Base-by-base conservation (phyloP, 1,140 invertebrate genomes). In the Myzus persicae region DNA sequence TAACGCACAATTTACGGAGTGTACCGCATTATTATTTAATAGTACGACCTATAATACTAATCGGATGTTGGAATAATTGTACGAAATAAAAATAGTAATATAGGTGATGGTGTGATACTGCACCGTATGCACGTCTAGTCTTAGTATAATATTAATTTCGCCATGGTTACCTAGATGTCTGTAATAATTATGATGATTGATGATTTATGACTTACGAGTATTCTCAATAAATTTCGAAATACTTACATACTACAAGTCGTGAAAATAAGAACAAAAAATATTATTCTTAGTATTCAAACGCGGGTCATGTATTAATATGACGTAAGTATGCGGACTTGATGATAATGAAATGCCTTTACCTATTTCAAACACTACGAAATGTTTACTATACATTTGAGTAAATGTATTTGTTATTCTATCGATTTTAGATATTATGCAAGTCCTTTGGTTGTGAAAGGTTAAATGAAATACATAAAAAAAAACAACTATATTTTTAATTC, bases 221-320 rank as follows among this genome's bases (percentile, higher is more conserved):
- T 76, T n/a, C 59, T 76, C 36, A n/a, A 76, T 76, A 76, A 76
- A 76, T 76, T 76, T n/a, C 59, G 36, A 76, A 76, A 36, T 76
- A 76, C 31, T 36, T 76, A 76, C 4, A 76, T 76, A 67, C 14
- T n/a, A n/a, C 36, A n/a, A 76, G 31, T n/a, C 18, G 4, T 76
- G 59, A 76, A 76, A 76, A 76, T 76, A n/a, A 76, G n/a, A 76
- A n/a, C 31, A 76, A 76, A 67, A 76, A n/a, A 76, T 76, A n/a
- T 76, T 76, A 76, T 76, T 76, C 59, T 67, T 76, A 76, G 31
- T 18, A 76, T 76, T n/a, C 31, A n/a, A n/a, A 36, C 59, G 18
- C 3, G 59, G 31, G n/a, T 76, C 31, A 76, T 76, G 2, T 31
- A 76, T 18, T 59, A 59, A 26, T 59, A 59, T 76, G 18, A 76